A percentile compares a stretch with the other conserved stretches of the same genome.
Evolutionary conservation across 37 sponge, comb jelly and placozoan species (phyloP).

Genomic region (Geodia barretti): DNA sequence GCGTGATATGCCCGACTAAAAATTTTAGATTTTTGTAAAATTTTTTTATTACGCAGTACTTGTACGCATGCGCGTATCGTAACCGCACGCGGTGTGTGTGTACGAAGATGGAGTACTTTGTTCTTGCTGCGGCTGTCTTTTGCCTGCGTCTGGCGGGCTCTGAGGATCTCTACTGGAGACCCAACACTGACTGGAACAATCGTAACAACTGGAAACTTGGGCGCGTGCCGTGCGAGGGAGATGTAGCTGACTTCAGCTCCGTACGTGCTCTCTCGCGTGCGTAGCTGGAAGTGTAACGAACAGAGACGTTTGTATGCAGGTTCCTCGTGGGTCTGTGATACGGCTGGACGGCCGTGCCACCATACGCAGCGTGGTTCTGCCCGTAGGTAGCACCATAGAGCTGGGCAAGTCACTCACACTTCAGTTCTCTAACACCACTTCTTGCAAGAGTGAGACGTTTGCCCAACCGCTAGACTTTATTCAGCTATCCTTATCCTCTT

Average conservation of each 20-base stretch:
- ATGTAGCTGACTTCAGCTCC: conserved; percentile 22
- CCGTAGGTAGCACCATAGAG: conserved; percentile 38
- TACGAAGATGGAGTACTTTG: too few relatives aligned
- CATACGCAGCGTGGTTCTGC: conserved; percentile 43
- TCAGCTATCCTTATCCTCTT: background rate
- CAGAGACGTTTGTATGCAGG: conserved; percentile 1
- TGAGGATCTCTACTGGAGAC: conserved; percentile 45
- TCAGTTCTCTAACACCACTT: conserved; percentile 16
- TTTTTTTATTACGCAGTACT: too few relatives aligned
- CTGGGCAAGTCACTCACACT: conserved; percentile 27
- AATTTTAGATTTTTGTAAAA: too few relatives aligned
- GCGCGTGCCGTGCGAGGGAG: conserved; percentile 36
- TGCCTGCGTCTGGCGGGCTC: conserved; percentile 23
- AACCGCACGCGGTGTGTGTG: too few relatives aligned
- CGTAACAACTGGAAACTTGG: conserved; percentile 55
- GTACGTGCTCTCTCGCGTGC: too few relatives aligned
- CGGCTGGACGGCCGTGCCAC: conserved; percentile 24
- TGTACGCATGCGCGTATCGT: too few relatives aligned
- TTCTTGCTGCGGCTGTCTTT: background rate
- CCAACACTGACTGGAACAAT: conserved; percentile 67
- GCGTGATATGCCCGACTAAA: too few relatives aligned
- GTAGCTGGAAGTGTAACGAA: too few relatives aligned
- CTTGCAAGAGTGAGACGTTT: conserved; percentile 8
- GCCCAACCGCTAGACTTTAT: background rate
- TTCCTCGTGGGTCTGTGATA: conserved; percentile 10